phyloP scores from a whole-genome alignment of 2,113 vertebrate species.

The Trematocara variabile region DNA sequence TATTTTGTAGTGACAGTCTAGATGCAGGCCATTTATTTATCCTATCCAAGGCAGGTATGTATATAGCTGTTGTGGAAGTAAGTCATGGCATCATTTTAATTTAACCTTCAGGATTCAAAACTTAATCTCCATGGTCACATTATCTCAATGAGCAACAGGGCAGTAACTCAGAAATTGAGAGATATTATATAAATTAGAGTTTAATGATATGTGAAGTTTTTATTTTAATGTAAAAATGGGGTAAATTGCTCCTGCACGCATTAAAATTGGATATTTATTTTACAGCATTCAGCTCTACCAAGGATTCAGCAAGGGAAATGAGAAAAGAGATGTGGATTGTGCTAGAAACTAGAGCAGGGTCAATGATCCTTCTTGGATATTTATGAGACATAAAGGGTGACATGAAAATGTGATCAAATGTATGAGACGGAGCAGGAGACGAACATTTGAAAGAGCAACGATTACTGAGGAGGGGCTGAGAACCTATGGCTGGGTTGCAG shows the following conservation, averaged over 20 bases:
- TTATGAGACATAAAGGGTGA: constrained; percentile 49
- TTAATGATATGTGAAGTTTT: background rate
- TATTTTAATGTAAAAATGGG: background rate
- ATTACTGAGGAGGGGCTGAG: constrained; percentile 18
- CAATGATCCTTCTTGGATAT: constrained; percentile 38
- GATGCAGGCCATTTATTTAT: background rate
- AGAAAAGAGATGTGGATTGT: background rate
- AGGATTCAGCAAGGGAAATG: background rate
- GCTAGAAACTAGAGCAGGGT: constrained; percentile 25
- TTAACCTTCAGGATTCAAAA: background rate
- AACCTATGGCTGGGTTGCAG: background rate
- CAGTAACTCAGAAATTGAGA: background rate
- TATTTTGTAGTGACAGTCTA: background rate
- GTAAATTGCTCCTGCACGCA: background rate
- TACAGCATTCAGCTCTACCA: background rate
- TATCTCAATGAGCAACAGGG: background rate
- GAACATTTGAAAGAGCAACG: constrained; percentile 17
- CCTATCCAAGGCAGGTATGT: background rate
- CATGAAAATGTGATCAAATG: constrained; percentile 48
- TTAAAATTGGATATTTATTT: background rate
- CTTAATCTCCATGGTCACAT: background rate
- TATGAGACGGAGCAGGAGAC: background rate
- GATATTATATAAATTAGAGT: background rate
- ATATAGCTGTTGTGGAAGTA: background rate
- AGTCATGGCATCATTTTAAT: background rate